Evolutionary conservation across 2,113 vertebrate species (phyloP), one percentile per base, ranked within the genome.

Genomic region (Prunella fulvescens): DNA sequence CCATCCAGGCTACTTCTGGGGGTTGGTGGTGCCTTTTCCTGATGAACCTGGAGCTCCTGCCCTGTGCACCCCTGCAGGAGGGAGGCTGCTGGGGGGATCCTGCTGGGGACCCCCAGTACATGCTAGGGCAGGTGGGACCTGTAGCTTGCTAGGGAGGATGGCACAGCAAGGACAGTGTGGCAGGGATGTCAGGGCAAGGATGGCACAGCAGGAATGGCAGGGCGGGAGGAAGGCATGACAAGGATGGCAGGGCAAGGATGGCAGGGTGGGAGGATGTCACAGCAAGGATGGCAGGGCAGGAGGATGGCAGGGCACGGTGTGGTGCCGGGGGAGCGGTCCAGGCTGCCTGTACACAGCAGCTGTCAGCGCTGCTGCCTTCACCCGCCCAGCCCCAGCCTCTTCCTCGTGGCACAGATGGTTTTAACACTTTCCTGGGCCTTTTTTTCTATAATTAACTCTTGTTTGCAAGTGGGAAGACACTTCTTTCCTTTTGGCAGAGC

Each of bases 331-430:
- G 87, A 93, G 79, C 24, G 1, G 88, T 83, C 91, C 90, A 70
- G 83, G 92, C 92, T 88, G 81, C 86, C 62, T 73, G 74, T 81
- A 85, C 74, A 61, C 91, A 86, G 93, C 86, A 95, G 86, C 91
- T 96, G 93, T 88, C 89, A 76, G 82, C 12, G 3, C 87, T 93
- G 91, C 92, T 95, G 83, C 92, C 89, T 90, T 50, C 40, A 54
- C 88, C 81, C 11, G 85, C 92, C 84, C 48, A 51, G 92, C 94
- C 81, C 88, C 89, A 69, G 94, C 93, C 89, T 89, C 92, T 94
- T 95, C 92, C 85, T 90, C 50, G 0, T 88, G 92, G 93, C 95
- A 88, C 92, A 95, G 91, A 95, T 96, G 94, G 95, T 95, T 96
- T 90, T 78, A 86, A 91, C 91, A 61, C 91, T 92, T 96, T 95